These are phyloP conservation scores for Monoplex corrugatus DNA, from an alignment of 2,888 invertebrate genomes.

Conservation along the genomic window DNA sequence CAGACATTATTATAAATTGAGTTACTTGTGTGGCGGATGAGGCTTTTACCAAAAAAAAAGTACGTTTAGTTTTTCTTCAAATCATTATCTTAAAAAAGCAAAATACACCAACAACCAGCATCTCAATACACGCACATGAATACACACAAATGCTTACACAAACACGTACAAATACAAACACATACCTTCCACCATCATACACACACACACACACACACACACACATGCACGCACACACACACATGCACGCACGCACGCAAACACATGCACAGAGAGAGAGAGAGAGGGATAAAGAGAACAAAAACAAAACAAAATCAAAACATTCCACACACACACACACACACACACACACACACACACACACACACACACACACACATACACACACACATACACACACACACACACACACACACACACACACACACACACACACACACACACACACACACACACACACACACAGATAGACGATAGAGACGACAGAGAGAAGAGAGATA, in stretches of 20 bases:
- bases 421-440: conserved; percentile 1
- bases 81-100: too few species aligned
- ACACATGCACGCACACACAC: background rate
- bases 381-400: background rate
- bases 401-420: background rate
- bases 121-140: conserved; percentile 11
- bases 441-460: conserved; percentile 13
- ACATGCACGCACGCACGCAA: conserved; percentile 5
- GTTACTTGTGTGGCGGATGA: too few species aligned
- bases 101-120: too few species aligned
- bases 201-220: background rate
- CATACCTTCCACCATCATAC: background rate
- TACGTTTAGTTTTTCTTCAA: too few species aligned
- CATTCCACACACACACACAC: background rate
- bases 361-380: too few species aligned
- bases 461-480: background rate
- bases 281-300: too few species aligned
- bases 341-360: too few species aligned
- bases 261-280: conserved; percentile 3
- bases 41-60: too few species aligned
- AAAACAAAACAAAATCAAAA: too few species aligned
- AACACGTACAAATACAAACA: background rate
- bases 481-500: too few species aligned
- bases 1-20: too few species aligned
- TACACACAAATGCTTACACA: conserved; percentile 8